phyloP scores from a whole-genome alignment of 2,888 invertebrate genomes.

The Cybosia mesomella region DNA sequence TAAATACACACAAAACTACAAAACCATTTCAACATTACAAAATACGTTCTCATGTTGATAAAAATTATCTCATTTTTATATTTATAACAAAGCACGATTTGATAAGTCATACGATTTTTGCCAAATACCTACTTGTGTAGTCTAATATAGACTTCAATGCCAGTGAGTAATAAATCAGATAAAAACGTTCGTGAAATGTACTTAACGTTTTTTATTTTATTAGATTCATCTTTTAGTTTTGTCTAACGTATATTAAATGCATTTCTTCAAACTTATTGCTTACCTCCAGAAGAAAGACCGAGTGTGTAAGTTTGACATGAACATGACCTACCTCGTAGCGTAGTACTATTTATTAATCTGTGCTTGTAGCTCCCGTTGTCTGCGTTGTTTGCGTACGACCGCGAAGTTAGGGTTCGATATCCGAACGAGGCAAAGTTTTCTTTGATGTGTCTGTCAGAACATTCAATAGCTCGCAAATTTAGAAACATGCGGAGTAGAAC shows the following conservation, averaged over 20 bases:
- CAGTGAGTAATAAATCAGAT: constrained; percentile 21
- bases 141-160: too few species aligned
- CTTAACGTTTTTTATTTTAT: neutral
- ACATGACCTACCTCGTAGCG: neutral
- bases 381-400: neutral
- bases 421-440: too few species aligned
- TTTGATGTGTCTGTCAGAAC: neutral
- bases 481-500: too few species aligned
- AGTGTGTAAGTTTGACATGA: neutral
- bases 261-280: constrained; percentile 26
- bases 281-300: constrained; percentile 16
- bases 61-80: constrained; percentile 27
- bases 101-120: constrained; percentile 34
- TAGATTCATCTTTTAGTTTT: constrained; percentile 7
- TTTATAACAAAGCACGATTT: constrained; percentile 16
- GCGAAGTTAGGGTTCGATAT: too few species aligned
- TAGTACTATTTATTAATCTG: too few species aligned
- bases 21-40: neutral
- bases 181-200: neutral
- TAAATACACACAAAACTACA: neutral
- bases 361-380: too few species aligned
- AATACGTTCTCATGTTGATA: constrained; percentile 21
- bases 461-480: neutral
- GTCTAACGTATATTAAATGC: constrained; percentile 31
- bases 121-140: constrained; percentile 11